phyloP scores from a whole-genome alignment of 2,113 vertebrate genomes.

The Rhagologus leucostigma region DNA sequence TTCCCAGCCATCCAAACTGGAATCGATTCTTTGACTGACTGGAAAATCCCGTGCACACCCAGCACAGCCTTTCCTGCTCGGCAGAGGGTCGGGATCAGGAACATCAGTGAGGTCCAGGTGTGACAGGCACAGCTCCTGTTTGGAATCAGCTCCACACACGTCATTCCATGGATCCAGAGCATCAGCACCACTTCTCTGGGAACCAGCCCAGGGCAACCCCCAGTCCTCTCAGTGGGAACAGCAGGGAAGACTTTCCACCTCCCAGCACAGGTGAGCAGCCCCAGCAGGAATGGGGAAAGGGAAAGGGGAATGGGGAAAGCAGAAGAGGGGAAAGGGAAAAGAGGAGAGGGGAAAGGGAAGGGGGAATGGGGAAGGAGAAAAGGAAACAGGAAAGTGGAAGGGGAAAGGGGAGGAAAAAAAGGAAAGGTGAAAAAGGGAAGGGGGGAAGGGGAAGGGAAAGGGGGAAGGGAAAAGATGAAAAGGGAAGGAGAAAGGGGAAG shows the following conservation, averaged over 20 bases:
- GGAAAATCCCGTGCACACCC: background rate
- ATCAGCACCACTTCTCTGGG: background rate
- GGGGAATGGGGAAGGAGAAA: background rate
- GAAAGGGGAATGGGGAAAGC: background rate
- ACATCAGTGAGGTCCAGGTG: rapidly evolving
- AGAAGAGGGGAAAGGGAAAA: too few species aligned
- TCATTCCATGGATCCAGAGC: rapidly evolving
- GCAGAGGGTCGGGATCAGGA: background rate
- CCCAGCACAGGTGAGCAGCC: background rate
- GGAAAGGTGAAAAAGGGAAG: too few species aligned
- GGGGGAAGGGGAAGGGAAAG: rapidly evolving
- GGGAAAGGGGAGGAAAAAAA: too few species aligned
- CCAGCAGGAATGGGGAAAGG: background rate
- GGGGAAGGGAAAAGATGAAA: rapidly evolving
- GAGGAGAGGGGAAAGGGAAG: too few species aligned
- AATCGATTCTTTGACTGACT: rapidly evolving
- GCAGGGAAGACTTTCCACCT: background rate
- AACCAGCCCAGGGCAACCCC: too few species aligned
- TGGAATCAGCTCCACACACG: rapidly evolving
- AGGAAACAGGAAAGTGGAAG: background rate
- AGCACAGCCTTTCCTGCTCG: background rate
- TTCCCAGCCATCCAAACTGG: background rate
- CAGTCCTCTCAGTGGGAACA: rapidly evolving
- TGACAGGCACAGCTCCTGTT: background rate
- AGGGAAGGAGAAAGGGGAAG: background rate